A percentile compares a stretch with the other conserved stretches of the same genome.
Conservation (phyloP, 1,140 invertebrate genomes). For the Eciton burchellii region DNA sequence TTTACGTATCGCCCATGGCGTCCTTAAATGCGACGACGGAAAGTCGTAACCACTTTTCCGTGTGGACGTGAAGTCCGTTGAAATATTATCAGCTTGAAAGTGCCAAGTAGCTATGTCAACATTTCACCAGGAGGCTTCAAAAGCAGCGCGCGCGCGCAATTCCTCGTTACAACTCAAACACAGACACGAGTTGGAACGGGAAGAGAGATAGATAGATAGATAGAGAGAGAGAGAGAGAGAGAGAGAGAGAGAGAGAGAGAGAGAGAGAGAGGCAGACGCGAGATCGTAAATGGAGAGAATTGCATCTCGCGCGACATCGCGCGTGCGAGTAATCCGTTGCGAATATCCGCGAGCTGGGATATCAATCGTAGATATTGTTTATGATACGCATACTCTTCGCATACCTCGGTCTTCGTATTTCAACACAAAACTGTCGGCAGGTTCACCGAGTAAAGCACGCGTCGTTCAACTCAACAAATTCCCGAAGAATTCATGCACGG, state of each 20-base stretch:
- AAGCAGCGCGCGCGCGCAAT: slow-evolving; percentile 12
- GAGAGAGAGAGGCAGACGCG: background rate
- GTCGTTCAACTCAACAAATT: no score
- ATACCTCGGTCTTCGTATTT: no score
- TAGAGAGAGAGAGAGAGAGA: background rate
- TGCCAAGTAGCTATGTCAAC: slow-evolving; percentile 17
- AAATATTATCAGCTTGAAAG: slow-evolving; percentile 31
- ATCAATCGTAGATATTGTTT: slow-evolving; percentile 6
- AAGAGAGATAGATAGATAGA: background rate
- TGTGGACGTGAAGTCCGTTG: slow-evolving; percentile 8
- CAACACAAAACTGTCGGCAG: no score
- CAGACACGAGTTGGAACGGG: background rate
- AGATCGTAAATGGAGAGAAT: slow-evolving; percentile 38
- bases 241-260: no score
- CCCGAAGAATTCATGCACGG: no score
- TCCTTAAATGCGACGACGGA: background rate
- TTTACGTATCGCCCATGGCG: background rate
- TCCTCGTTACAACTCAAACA: slow-evolving; percentile 23
- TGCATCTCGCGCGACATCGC: background rate
- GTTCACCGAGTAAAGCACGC: no score
- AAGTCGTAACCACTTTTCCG: slow-evolving; percentile 28
- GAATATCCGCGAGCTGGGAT: slow-evolving; percentile 14
- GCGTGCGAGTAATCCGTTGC: slow-evolving; percentile 20
- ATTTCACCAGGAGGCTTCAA: slow-evolving; percentile 34
- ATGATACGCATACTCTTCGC: background rate